These are phyloP conservation scores for Chelonia mydas DNA, from an alignment of 2,797 vertebrate genomes.

Conservation along the genomic window DNA sequence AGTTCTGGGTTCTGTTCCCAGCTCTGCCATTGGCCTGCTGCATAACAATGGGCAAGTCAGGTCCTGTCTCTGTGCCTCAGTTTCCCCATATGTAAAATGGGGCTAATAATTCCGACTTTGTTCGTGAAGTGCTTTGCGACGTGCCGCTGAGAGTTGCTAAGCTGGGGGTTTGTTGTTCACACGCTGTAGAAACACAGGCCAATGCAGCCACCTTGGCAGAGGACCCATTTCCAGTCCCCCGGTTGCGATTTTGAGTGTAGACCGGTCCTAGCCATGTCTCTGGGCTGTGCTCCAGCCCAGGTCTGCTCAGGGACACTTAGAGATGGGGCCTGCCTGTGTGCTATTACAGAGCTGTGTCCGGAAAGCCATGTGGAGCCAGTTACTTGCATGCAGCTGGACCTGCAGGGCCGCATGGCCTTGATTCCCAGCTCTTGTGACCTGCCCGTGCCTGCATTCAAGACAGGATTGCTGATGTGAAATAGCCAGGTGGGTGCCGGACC, in stretches of 20 bases:
- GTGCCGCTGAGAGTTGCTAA: background rate
- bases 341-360: background rate
- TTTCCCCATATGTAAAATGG: background rate
- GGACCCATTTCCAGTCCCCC: background rate
- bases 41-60: too few species aligned
- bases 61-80: background rate
- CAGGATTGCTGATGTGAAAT: background rate
- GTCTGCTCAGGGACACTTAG: background rate
- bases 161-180: background rate
- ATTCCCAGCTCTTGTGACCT: background rate
- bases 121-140: background rate
- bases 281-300: background rate
- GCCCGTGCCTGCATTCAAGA: too few species aligned
- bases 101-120: background rate
- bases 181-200: background rate
- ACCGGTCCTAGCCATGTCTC: background rate
- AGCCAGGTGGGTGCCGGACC: background rate
- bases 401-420: background rate
- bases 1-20: background rate
- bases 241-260: background rate
- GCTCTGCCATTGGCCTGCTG: background rate
- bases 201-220: background rate
- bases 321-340: too few species aligned
- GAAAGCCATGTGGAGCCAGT: background rate
- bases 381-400: too few species aligned